Percentiles rank a stretch among this genome's conserved stretches.
Conservation (phyloP, 2,888 invertebrate species). For the Leptopilina drosophilae region DNA sequence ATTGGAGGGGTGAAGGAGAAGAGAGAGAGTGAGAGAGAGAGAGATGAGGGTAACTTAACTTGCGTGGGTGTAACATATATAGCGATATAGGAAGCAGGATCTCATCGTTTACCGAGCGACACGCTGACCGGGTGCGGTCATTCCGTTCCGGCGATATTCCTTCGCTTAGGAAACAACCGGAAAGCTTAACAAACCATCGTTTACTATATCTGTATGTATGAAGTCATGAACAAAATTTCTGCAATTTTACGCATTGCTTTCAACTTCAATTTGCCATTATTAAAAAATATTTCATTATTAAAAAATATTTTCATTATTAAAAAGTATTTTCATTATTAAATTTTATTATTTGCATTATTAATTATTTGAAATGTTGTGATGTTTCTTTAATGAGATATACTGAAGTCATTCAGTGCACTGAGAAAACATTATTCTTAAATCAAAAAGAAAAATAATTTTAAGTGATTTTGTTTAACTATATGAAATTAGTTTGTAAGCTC, state of each 20-base stretch:
- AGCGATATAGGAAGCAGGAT: constrained; percentile 52
- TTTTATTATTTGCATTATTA: too few species aligned
- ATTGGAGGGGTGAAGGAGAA: too few species aligned
- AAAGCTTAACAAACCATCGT: constrained; percentile 35
- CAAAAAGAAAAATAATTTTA: too few species aligned
- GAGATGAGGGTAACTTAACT: constrained; percentile 50
- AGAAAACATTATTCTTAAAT: too few species aligned
- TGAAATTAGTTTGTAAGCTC: too few species aligned
- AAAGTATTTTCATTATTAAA: too few species aligned
- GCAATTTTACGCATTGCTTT: background rate
- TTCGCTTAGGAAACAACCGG: constrained; percentile 54
- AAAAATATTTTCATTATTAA: too few species aligned
- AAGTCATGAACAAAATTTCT: constrained; percentile 1
- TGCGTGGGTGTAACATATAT: constrained; percentile 50
- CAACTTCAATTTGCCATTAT: background rate
- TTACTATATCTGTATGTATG: background rate
- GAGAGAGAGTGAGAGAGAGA: too few species aligned
- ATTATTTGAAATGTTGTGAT: too few species aligned
- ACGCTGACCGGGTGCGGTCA: constrained; percentile 58
- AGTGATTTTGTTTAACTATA: too few species aligned
- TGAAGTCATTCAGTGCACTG: too few species aligned
- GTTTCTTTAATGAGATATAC: too few species aligned
- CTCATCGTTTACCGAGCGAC: constrained; percentile 59
- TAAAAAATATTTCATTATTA: background rate
- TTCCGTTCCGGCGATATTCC: constrained; percentile 56